A percentile compares a stretch with the other conserved stretches of the same genome.
Evolutionary conservation across 1,140 invertebrate genomes (phyloP).

Genomic region (Hyles euphorbiae): DNA sequence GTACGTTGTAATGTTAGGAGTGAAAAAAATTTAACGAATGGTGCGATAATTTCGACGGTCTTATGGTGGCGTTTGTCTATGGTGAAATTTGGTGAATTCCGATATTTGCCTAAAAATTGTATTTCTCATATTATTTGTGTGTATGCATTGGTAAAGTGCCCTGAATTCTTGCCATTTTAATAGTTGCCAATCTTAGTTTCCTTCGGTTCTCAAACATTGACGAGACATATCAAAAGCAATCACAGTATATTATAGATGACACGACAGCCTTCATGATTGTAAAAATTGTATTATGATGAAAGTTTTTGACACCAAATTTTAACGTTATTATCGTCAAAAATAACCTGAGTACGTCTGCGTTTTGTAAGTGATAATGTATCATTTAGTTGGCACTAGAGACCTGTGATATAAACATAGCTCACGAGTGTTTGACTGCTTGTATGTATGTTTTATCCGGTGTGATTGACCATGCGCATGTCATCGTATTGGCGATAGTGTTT

Average conservation of each 20-base stretch:
- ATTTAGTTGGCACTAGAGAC: constrained; percentile 67
- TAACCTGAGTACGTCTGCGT: constrained; percentile 6
- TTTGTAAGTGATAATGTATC: constrained; percentile 44
- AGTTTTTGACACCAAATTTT: constrained; percentile 26
- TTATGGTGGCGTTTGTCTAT: constrained; percentile 53
- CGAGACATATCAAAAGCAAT: constrained; percentile 67
- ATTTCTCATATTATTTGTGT: constrained; percentile 62
- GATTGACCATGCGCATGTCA: constrained; percentile 18
- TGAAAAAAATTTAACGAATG: constrained; percentile 67
- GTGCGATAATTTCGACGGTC: constrained; percentile 66
- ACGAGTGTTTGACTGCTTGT: constrained; percentile 62
- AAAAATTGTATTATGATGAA: background rate
- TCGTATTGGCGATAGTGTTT: background rate
- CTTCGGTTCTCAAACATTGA: constrained; percentile 27
- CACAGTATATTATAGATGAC: constrained; percentile 30
- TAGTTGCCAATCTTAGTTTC: constrained; percentile 22
- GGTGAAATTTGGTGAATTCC: constrained; percentile 38
- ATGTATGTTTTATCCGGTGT: constrained; percentile 52
- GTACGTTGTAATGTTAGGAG: constrained; percentile 69
- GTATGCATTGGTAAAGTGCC: constrained; percentile 51
- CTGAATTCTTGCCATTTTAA: constrained; percentile 57
- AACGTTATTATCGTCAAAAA: constrained; percentile 15
- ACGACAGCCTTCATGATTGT: background rate
- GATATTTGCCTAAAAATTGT: constrained; percentile 60
- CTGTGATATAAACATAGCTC: constrained; percentile 70